phyloP scores from a whole-genome alignment of 37 sponge, comb jelly and placozoan genomes.

The Petrosia ficiformis region DNA sequence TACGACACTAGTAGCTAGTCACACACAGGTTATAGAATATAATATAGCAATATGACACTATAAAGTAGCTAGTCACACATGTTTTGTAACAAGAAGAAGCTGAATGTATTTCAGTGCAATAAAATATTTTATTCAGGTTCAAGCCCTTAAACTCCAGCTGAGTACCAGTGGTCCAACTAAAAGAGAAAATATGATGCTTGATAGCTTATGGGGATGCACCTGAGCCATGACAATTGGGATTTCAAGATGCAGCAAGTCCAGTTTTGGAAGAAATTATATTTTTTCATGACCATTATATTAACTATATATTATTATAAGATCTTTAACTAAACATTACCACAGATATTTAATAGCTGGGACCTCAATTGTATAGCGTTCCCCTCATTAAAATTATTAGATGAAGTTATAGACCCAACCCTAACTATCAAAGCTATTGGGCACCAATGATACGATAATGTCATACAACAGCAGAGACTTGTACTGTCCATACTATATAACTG shows the following conservation, averaged over 20 bases:
- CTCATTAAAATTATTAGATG: conserved; percentile 76
- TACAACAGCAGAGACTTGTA: too few species aligned
- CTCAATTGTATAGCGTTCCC: conserved; percentile 71
- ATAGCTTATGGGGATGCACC: conserved; percentile 1
- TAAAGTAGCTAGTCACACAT: too few species aligned
- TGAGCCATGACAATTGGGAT: conserved; percentile 4
- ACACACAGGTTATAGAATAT: too few species aligned
- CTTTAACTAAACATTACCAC: conserved; percentile 41
- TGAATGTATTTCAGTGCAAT: too few species aligned
- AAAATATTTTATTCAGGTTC: too few species aligned
- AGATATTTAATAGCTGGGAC: conserved; percentile 60
- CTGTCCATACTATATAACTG: too few species aligned
- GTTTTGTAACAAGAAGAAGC: too few species aligned
- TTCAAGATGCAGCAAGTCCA: conserved; percentile 66
- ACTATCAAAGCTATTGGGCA: conserved; percentile 73
- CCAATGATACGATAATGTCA: too few species aligned
- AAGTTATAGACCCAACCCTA: conserved; percentile 62
- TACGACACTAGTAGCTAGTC: too few species aligned
- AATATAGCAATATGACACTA: too few species aligned
- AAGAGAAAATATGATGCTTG: not conserved
- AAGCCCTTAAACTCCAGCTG: conserved; percentile 51
- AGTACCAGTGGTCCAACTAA: too few species aligned
- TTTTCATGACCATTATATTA: conserved; percentile 70
- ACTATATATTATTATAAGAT: conserved; percentile 39
- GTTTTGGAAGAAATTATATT: conserved; percentile 61